Evolutionary conservation across 2,888 invertebrate species (phyloP), one percentile per base, ranked within the genome.

Genomic region (Octonoba sinensis): DNA sequence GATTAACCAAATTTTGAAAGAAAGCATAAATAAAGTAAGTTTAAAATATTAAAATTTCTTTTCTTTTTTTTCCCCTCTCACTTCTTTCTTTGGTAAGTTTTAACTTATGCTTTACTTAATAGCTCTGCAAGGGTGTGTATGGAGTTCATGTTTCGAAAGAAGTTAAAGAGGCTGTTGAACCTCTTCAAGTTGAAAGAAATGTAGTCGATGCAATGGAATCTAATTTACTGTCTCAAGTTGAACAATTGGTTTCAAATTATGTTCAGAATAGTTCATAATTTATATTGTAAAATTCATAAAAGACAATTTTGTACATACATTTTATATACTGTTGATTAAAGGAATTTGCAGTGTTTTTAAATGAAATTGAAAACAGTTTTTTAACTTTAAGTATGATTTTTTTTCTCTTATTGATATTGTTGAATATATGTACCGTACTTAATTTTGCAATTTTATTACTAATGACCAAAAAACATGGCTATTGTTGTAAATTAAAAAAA

Each of bases 211-310:
- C 36, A 27, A 36, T 11, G 11, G 60, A 72, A 66, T 54, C 15
- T 18, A 46, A 67, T 51, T n/a, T 79, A n/a, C 24, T 79, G 16
- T 65, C 60, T 16, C 72, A 79, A 72, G 67, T 72, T 18, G 66
- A 79, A 60, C 60, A 51, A 18, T 47, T 72, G 13, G 66, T 79
- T 16, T 54, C 60, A 22, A 66, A 51, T 51, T 72, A 49, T 20
- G n/a, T 60, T 20, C 51, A 60, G 18, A 72, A 49, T 49, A 18
- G 13, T 20, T 20, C 12, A 57, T 20, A 22, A 57, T 6, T 3
- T 27, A 27, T 11, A 36, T 8, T 18, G 18, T 54, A n/a, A 44
- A 57, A 44, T 18, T 44, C 56, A 67, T 36, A 59, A 51, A 15
- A 49, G 49, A 49, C 8, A 18, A 60, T 18, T 56, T 71, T 71